Base-by-base conservation (phyloP, 2,888 invertebrate genomes). In the Drosophila infuscata region DNA sequence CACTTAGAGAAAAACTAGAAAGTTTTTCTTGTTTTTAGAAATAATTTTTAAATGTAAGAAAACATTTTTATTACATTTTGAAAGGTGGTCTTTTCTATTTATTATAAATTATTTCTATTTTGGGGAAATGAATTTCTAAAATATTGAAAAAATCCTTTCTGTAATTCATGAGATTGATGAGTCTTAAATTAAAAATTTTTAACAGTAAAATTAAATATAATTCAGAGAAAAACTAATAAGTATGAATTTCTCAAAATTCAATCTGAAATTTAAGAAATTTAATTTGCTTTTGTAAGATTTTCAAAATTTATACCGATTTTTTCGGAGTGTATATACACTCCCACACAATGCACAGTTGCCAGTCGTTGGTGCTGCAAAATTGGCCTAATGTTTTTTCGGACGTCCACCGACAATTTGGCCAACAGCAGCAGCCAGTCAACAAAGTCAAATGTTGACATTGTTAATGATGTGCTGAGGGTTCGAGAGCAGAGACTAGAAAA, bases 391-490 rank as follows among this genome's bases (percentile, higher is more conserved):
- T 80, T 82, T 77, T 79, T 79, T 66, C 65, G 66, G 76, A 71
- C 71, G 76, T 79, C 79, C 72, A 69, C 54, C 81, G 66, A 72
- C 72, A 70, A 59, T 78, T 82, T 67, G 81, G 66, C 76, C 41
- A 78, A 52, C 74, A 78, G 70, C 68, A 79, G 68, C 74, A 76
- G 60, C 71, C 79, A 79, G 75, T 83, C 79, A 78, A 78, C 87
- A 87, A 84, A 87, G 87, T 89, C 89, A 87, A 87, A 88, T 87
- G 89, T 89, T 89, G 89, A 87, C 79, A 83, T 78, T 78, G 78
- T 78, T 87, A 87, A 87, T 87, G 87, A 84, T 84, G 85, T 87
- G 88, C 81, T 43, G 48, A 41, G 64, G 53, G 58, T 33, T 49
- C 12, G 52, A 33, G 54, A n/a, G 43, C 15, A 8, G 46, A 25